A percentile compares a stretch with the other conserved stretches of the same genome.
Conservation (phyloP, 2,888 invertebrate species). For the Monochamus alternatus region DNA sequence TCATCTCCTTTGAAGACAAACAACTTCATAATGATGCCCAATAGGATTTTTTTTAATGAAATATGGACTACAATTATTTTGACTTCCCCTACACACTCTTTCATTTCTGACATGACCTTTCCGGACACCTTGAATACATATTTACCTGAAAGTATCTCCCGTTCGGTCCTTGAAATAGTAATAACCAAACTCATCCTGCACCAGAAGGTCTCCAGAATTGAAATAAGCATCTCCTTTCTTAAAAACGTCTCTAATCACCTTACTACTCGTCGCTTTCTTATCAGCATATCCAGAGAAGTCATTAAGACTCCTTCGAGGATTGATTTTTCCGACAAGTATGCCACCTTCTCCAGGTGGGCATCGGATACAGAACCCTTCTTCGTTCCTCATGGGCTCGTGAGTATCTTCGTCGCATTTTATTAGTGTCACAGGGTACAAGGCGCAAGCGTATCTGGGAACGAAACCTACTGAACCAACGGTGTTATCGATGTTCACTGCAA, state of each 20-base stretch:
- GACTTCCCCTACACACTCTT: no score
- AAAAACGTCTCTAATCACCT: conserved; percentile 82
- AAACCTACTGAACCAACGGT: conserved; percentile 94
- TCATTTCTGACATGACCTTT: no score
- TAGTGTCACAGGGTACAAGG: conserved; percentile 79
- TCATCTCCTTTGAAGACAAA: no score
- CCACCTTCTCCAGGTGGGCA: conserved; percentile 91
- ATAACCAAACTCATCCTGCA: conserved; percentile 94
- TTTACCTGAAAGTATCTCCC: conserved; percentile 83
- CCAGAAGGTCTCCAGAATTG: conserved; percentile 91
- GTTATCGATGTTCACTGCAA: conserved; percentile 91
- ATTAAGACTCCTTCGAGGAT: conserved; percentile 71
- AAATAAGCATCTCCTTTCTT: conserved; percentile 90
- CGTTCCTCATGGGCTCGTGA: conserved; percentile 82
- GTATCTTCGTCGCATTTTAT: conserved; percentile 79
- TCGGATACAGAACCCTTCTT: conserved; percentile 82
- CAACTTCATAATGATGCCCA: no score
- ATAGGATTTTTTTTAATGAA: no score
- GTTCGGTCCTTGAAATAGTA: conserved; percentile 94
- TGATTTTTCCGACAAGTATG: conserved; percentile 84
- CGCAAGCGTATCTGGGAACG: conserved; percentile 77
- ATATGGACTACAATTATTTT: no score
- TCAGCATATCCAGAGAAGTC: conserved; percentile 83
- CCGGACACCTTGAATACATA: not conserved
- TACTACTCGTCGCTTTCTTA: conserved; percentile 80